Evolutionary conservation across 64 coral and sea anemone species (phyloP).

Genomic region (Dendrophyllia cribrosa): DNA sequence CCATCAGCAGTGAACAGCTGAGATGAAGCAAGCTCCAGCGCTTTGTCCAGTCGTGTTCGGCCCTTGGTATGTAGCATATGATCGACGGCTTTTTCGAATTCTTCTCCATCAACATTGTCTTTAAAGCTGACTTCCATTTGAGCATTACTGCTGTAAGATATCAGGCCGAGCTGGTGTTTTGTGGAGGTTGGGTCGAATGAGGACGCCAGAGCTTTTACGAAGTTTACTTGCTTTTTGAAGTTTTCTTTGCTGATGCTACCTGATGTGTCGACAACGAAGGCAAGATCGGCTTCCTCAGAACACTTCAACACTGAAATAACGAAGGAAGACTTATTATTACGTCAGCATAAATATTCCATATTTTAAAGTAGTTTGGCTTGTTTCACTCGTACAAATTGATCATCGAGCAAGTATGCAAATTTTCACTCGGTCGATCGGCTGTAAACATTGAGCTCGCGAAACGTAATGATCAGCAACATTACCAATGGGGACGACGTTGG

Average conservation of each 20-base stretch:
- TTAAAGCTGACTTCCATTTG: constrained; percentile 57
- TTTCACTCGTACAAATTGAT: no score
- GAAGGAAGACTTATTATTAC: background rate
- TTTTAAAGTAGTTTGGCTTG: no score
- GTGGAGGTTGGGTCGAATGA: constrained; percentile 48
- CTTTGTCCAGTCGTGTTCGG: constrained; percentile 76
- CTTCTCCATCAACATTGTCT: constrained; percentile 3
- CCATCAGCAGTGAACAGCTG: constrained; percentile 55
- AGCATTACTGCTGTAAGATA: constrained; percentile 69
- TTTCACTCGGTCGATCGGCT: no score
- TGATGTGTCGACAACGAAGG: constrained; percentile 84
- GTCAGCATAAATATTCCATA: no score
- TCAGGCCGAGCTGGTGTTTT: constrained; percentile 54
- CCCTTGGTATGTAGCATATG: constrained; percentile 68
- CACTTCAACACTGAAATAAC: constrained; percentile 43
- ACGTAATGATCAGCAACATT: no score
- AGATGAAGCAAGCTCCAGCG: constrained; percentile 53
- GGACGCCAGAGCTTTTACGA: constrained; percentile 70
- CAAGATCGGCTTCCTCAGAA: constrained; percentile 62
- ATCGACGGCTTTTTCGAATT: constrained; percentile 69
- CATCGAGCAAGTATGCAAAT: no score
- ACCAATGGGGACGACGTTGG: no score
- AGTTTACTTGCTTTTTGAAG: constrained; percentile 76
- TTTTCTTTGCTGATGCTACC: constrained; percentile 76
- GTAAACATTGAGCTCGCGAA: no score